phyloP scores from a whole-genome alignment of 2,797 vertebrate genomes.

The Hemitrygon akajei region DNA sequence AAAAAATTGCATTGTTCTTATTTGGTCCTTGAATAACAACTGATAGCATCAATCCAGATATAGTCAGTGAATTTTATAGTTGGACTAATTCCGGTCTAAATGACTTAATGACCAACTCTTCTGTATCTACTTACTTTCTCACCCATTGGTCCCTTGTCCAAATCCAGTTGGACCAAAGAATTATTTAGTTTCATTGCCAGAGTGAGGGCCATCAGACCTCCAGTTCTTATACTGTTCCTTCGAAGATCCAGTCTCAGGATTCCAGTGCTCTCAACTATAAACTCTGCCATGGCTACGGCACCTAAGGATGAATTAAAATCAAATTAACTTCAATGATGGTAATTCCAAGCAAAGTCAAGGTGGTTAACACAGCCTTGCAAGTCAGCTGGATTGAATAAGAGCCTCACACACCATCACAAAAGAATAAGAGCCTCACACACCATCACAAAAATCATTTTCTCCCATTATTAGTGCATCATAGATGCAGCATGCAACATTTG shows the following conservation, averaged over 20 bases:
- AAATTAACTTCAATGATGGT: neutral
- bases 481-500: no score
- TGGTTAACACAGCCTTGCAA: no score
- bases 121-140: conserved; percentile 51
- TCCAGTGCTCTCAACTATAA: conserved; percentile 55
- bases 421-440: no score
- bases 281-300: conserved; percentile 62
- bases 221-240: conserved; percentile 55
- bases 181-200: conserved; percentile 61
- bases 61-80: neutral
- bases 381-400: no score
- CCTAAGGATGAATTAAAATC: conserved; percentile 45
- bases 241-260: conserved; percentile 56
- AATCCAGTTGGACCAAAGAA: conserved; percentile 53
- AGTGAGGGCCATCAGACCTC: conserved; percentile 64
- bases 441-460: no score
- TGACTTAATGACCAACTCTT: neutral
- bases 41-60: neutral
- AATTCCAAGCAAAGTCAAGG: no score
- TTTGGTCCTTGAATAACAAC: neutral
- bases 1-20: neutral
- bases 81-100: neutral
- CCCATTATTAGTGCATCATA: no score
- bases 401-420: no score
- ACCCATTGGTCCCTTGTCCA: conserved; percentile 48